Conservation (phyloP, 2,113 vertebrate species). For the Erinaceus europaeus region DNA sequence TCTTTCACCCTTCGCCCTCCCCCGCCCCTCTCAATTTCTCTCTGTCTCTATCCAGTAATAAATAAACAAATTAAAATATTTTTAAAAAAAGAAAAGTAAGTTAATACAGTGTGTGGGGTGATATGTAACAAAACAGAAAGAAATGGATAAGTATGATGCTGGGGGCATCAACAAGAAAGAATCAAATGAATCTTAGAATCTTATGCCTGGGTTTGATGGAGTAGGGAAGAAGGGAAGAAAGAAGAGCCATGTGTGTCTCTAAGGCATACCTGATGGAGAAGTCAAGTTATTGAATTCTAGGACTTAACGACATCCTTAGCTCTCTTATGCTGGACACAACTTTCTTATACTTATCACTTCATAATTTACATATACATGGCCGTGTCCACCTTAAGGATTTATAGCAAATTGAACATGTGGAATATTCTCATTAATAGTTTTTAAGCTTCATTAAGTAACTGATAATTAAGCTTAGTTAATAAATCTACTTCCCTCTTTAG, state of each 20-base stretch:
- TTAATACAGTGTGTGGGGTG: background rate
- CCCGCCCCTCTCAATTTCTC: too few species aligned
- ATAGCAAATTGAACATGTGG: background rate
- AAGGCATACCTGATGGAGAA: background rate
- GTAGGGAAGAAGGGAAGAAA: background rate
- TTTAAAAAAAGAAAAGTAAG: background rate
- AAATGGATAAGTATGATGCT: too few species aligned
- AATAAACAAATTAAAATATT: too few species aligned
- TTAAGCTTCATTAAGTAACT: too few species aligned
- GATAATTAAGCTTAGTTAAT: background rate
- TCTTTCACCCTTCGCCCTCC: too few species aligned
- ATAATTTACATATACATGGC: background rate
- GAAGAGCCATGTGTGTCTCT: background rate
- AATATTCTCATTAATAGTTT: background rate
- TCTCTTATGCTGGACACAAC: background rate
- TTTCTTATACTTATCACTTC: background rate
- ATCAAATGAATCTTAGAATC: background rate
- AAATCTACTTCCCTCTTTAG: background rate
- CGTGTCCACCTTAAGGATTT: background rate
- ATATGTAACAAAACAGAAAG: rapidly evolving
- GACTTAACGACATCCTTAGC: background rate
- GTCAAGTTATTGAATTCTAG: background rate
- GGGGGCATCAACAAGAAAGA: background rate
- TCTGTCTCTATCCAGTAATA: too few species aligned
- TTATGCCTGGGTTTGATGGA: background rate